Percentiles rank a stretch among this genome's conserved stretches.
phyloP scores from a whole-genome alignment of 2,797 vertebrate genomes.

The Botia kubotai region DNA sequence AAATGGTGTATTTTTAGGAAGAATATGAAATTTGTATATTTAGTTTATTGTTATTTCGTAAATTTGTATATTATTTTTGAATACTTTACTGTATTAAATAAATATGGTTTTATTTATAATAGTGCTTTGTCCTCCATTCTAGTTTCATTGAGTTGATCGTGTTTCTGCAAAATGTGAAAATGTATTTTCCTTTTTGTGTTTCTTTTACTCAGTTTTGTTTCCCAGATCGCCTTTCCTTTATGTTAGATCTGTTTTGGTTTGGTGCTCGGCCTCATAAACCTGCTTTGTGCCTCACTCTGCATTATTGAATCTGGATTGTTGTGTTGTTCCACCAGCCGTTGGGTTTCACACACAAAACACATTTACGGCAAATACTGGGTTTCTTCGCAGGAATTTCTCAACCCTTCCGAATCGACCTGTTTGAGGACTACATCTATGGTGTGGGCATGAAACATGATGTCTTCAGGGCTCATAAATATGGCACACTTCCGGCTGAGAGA shows the following conservation, averaged over 20 bases:
- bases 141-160: no score
- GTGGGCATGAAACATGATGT: slow-evolving; percentile 82
- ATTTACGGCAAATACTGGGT: neutral
- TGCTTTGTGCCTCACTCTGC: neutral
- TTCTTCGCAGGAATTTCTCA: slow-evolving; percentile 79
- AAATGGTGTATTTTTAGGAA: no score
- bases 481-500: slow-evolving; percentile 76
- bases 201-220: neutral
- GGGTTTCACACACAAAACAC: no score
- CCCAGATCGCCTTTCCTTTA: neutral
- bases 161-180: no score
- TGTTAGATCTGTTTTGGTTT: neutral
- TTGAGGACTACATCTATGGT: slow-evolving; percentile 89
- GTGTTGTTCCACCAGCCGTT: no score
- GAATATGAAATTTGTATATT: no score
- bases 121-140: no score
- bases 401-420: slow-evolving; percentile 86
- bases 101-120: no score
- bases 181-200: neutral
- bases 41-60: no score
- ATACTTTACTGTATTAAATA: no score
- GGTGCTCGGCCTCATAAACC: neutral
- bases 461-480: slow-evolving; percentile 86
- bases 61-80: no score
- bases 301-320: neutral